Evolutionary conservation across 1,140 invertebrate species (phyloP).

Genomic region (Calosoma granatense): DNA sequence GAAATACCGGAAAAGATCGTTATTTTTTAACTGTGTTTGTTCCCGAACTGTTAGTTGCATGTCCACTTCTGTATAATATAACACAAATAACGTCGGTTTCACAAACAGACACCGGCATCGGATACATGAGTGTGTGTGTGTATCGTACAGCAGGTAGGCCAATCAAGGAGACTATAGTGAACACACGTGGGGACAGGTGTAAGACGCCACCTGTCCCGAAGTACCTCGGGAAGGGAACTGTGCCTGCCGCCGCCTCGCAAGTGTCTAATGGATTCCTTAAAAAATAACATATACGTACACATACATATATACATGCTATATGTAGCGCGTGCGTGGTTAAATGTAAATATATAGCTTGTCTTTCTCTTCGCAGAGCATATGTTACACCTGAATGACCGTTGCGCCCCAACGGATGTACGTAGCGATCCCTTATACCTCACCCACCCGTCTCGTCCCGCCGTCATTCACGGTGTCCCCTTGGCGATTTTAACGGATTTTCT

Average conservation of each 20-base stretch:
- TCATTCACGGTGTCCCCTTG: not conserved
- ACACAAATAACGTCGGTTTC: no score
- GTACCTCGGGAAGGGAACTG: not conserved
- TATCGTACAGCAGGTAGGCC: not conserved
- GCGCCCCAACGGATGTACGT: constrained; percentile 1
- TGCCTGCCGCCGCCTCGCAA: no score
- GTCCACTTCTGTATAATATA: no score
- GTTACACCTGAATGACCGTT: constrained; percentile 6
- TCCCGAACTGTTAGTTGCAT: no score
- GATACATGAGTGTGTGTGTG: not conserved
- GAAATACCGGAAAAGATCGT: no score
- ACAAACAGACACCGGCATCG: no score
- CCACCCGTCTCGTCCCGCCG: no score
- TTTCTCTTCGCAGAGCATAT: not conserved
- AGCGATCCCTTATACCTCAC: not conserved
- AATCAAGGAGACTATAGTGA: not conserved
- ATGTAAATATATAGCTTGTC: not conserved
- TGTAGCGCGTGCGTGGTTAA: not conserved
- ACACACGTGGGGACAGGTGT: constrained; percentile 5
- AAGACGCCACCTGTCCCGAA: constrained; percentile 1
- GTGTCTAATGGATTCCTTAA: constrained; percentile 1
- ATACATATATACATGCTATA: no score
- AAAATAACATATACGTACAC: not conserved
- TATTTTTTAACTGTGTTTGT: no score
- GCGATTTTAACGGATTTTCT: not conserved